Conservation (phyloP, 2,888 invertebrate species). For the Hyles lineata region DNA sequence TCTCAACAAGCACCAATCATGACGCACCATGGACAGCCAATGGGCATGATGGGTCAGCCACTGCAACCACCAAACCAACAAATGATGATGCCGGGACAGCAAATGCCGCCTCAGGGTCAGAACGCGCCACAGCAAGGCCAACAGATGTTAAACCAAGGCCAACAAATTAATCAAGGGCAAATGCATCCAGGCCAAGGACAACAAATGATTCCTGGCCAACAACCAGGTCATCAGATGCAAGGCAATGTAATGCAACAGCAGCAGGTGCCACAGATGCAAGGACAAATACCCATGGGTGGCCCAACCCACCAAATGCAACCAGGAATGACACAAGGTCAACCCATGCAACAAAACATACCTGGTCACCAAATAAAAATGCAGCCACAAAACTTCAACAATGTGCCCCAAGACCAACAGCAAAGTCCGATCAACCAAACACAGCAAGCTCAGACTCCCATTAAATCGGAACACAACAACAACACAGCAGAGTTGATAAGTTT, state of each 20-base stretch:
- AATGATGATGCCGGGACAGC: constrained; percentile 62
- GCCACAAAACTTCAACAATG: constrained; percentile 51
- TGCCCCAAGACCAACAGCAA: constrained; percentile 52
- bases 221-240: constrained; percentile 42
- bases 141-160: constrained; percentile 56
- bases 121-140: constrained; percentile 57
- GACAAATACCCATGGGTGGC: constrained; percentile 48
- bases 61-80: constrained; percentile 53
- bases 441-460: constrained; percentile 64
- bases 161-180: constrained; percentile 54
- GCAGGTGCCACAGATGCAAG: constrained; percentile 42
- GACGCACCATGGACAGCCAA: constrained; percentile 50
- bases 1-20: constrained; percentile 45
- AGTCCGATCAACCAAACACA: constrained; percentile 46
- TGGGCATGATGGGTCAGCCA: constrained; percentile 55
- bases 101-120: constrained; percentile 52
- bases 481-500: constrained; percentile 93
- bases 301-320: constrained; percentile 45
- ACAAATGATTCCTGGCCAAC: constrained; percentile 48
- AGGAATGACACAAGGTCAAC: constrained; percentile 48
- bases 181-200: constrained; percentile 41
- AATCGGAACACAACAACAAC: constrained; percentile 76
- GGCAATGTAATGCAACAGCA: constrained; percentile 39
- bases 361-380: constrained; percentile 54
- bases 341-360: constrained; percentile 45